Evolutionary conservation across 2,888 invertebrate species (phyloP).

Genomic region (Drosophila anomelani): DNA sequence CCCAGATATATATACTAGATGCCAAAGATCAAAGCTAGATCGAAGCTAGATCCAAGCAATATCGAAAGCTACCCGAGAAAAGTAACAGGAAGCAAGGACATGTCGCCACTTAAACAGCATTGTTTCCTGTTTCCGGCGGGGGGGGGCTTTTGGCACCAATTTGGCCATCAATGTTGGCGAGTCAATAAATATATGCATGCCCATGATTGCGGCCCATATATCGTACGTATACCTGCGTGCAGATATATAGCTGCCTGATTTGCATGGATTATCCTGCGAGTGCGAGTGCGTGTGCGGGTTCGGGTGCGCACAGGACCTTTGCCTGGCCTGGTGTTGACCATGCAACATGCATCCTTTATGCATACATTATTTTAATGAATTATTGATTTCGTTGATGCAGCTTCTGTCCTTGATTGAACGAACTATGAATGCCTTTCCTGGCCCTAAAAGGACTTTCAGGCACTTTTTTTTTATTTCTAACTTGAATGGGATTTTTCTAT

Average conservation of each 20-base stretch:
- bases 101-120: slow-evolving; percentile 60
- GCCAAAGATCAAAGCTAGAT: neutral
- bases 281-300: slow-evolving; percentile 7
- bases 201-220: slow-evolving; percentile 4
- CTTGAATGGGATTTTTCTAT: neutral
- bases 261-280: slow-evolving; percentile 56
- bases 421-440: slow-evolving; percentile 2
- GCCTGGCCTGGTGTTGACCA: slow-evolving; percentile 51
- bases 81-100: neutral
- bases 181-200: slow-evolving; percentile 39
- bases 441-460: neutral
- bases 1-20: neutral
- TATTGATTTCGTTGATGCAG: slow-evolving; percentile 64
- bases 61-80: neutral
- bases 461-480: neutral
- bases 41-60: neutral
- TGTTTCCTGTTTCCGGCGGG: slow-evolving; percentile 32
- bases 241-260: slow-evolving; percentile 32
- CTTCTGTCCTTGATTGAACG: neutral
- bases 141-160: slow-evolving; percentile 39
- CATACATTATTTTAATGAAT: slow-evolving; percentile 79
- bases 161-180: slow-evolving; percentile 24
- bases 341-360: slow-evolving; percentile 73
- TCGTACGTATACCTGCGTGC: neutral
- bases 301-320: slow-evolving; percentile 40